phyloP scores from a whole-genome alignment of 2,888 invertebrate species.

The Eupithecia tripunctaria region DNA sequence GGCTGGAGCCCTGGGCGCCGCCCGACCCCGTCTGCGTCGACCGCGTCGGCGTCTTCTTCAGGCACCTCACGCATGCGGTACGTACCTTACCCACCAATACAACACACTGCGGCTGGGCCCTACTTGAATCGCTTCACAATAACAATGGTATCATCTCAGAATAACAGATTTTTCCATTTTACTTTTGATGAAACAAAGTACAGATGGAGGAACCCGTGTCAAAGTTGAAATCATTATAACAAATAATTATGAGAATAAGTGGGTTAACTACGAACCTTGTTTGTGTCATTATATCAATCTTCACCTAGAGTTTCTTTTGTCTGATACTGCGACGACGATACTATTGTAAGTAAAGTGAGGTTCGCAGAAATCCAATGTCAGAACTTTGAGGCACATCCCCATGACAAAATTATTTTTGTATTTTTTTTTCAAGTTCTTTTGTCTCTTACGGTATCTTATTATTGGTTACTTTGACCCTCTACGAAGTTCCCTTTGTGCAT shows the following conservation, averaged over 20 bases:
- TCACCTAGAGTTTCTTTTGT: too few species aligned
- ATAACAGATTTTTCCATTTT: not conserved
- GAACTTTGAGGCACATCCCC: slow-evolving; percentile 15
- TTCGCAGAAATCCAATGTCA: too few species aligned
- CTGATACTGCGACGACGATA: too few species aligned
- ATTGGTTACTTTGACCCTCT: not conserved
- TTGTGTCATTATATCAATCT: too few species aligned
- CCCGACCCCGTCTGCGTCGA: slow-evolving; percentile 97
- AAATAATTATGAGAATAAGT: too few species aligned
- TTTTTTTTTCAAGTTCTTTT: too few species aligned
- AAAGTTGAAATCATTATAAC: too few species aligned
- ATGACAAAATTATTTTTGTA: not conserved
- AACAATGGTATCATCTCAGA: not conserved
- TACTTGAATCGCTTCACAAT: not conserved
- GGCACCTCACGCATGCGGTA: slow-evolving; percentile 79
- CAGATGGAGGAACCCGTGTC: too few species aligned
- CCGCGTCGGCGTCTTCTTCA: slow-evolving; percentile 96
- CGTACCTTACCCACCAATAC: slow-evolving; percentile 51
- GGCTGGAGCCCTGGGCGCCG: slow-evolving; percentile 95
- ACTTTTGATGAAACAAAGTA: too few species aligned
- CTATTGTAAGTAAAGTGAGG: too few species aligned
- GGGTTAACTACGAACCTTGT: too few species aligned
- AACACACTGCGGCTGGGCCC: not conserved
- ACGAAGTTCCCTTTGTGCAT: not conserved
- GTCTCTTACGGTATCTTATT: too few species aligned